Evolutionary conservation across 2,888 invertebrate species (phyloP).

Genomic region (Drosophila antonietae): DNA sequence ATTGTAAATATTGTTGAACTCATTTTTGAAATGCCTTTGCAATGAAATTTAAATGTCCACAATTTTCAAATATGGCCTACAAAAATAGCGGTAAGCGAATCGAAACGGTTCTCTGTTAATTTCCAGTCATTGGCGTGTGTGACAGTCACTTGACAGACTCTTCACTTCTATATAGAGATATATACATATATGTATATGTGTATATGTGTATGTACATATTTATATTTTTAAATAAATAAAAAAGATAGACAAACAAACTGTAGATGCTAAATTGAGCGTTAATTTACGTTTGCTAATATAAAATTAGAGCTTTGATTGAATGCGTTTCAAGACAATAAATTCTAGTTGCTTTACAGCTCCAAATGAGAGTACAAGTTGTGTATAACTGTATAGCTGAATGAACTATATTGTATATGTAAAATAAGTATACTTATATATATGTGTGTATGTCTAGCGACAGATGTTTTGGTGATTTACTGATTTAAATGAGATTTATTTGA

Average conservation of each 20-base stretch:
- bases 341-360: neutral
- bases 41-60: too few relatives aligned
- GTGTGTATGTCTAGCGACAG: neutral
- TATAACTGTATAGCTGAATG: neutral
- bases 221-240: conserved; percentile 1
- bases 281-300: conserved; percentile 68
- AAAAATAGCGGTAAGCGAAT: neutral
- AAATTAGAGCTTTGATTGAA: conserved; percentile 47
- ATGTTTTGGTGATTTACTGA: neutral
- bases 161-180: conserved; percentile 15
- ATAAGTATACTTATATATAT: neutral
- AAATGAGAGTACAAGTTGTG: neutral
- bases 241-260: conserved; percentile 42
- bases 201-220: neutral
- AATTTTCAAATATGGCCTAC: conserved; percentile 18
- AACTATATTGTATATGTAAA: neutral
- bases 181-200: conserved; percentile 8
- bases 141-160: conserved; percentile 47
- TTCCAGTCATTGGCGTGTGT: conserved; percentile 55
- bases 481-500: neutral
- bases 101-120: conserved; percentile 30
- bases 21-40: neutral
- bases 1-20: neutral
- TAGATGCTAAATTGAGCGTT: conserved; percentile 52
- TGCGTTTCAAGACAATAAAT: conserved; percentile 26